phyloP scores from a whole-genome alignment of 1,140 invertebrate genomes.

The Diabrotica virgifera region DNA sequence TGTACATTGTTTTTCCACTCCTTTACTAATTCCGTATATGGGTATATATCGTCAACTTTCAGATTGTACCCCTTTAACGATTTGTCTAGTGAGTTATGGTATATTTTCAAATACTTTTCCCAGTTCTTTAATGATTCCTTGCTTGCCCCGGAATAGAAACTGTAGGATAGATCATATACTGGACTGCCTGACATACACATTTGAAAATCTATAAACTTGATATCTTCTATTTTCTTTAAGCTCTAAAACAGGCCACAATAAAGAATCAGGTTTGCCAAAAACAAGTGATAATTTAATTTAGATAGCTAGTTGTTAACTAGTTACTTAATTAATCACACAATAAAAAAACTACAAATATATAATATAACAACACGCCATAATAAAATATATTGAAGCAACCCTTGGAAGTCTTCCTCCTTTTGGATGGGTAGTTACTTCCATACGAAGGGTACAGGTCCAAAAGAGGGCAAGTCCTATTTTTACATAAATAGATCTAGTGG shows the following conservation, averaged over 20 bases:
- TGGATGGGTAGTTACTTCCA: no score
- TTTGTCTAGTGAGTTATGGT: constrained; percentile 12
- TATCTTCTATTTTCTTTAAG: constrained; percentile 14
- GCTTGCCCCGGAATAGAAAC: constrained; percentile 47
- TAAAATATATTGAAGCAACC: no score
- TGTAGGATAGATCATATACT: constrained; percentile 56
- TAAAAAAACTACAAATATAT: no score
- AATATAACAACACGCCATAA: no score
- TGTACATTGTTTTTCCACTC: constrained; percentile 4
- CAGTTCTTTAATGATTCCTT: constrained; percentile 6
- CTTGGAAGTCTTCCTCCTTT: no score
- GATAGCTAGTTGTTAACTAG: no score
- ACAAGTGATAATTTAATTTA: background rate
- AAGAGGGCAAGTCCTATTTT: no score
- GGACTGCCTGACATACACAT: constrained; percentile 55
- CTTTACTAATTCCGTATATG: background rate
- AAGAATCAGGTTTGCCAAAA: background rate
- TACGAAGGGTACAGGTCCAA: no score
- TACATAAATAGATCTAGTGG: no score
- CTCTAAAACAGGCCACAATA: constrained; percentile 7
- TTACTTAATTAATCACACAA: no score
- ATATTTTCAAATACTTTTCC: constrained; percentile 9
- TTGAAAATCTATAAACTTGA: constrained; percentile 57
- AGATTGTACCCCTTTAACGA: constrained; percentile 5
- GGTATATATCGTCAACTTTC: constrained; percentile 6